Evolutionary conservation across 2,888 invertebrate species (phyloP), one percentile per base, ranked within the genome.

Genomic region (Scaeva pyrastri): DNA sequence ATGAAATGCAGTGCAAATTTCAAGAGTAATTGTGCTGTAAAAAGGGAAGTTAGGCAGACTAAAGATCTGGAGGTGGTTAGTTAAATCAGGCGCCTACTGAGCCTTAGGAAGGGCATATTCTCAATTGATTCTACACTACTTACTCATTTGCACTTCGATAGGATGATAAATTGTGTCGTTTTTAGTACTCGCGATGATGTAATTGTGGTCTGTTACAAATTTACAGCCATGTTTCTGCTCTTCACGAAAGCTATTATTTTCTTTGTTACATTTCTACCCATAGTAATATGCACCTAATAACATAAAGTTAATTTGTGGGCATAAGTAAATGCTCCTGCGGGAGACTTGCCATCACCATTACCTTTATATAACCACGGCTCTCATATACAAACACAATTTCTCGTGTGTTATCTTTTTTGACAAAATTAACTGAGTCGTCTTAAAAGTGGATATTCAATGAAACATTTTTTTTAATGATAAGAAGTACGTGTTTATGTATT

Each of bases 181-280:
- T 56, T 71, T 71, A 68, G 31, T 43, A 73, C 73, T 68, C 14
- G 52, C 55, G 85, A 85, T 85, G 85, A 85, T 80, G 85, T 85
- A 85, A 85, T 79, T 80, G 31, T 50, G 10, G 23, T 50, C 41
- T 70, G 31, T 50, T 31, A 19, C 19, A 16, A 45, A 70, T 64
- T 36, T 68, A 8, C n/a, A 50, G 66, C 31, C 31, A 70, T 12
- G 58, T 55, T 21, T 78, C 43, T 64, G 26, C 7, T 31, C 5
- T 83, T 71, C 74, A 78, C 70, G 74, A 78, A 71, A 71, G 71
- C 36, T 14, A 71, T 66, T 78, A 70, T 60, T 36, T 77, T 68
- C 45, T 70, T 71, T 71, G 14, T 36, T 43, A 50, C 50, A 8
- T 31, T 52, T 12, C 26, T 71, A 62, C 36, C 23, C 26, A 60